Percentiles rank a stretch among this genome's conserved stretches.
These are phyloP conservation scores for Pseudorhombus dupliciocellatus DNA, from an alignment of 2,113 vertebrate species.

Conservation along the genomic window DNA sequence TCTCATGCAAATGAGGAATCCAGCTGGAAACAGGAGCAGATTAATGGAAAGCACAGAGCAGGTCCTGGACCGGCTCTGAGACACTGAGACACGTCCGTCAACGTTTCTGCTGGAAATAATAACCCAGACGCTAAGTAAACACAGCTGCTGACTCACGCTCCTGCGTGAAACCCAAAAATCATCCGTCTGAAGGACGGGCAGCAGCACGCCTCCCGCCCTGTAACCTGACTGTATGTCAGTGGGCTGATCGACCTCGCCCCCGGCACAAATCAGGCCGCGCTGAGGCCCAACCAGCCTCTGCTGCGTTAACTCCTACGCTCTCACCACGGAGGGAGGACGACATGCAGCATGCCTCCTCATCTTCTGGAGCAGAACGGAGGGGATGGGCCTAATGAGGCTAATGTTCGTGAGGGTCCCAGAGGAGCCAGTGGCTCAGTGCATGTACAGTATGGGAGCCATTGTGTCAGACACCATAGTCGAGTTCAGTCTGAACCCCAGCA, in stretches of 20 bases:
- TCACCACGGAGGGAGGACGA: no score
- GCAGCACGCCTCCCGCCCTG: neutral
- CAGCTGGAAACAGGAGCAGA: neutral
- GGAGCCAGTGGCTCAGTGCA: constrained; percentile 10
- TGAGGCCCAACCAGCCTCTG: no score
- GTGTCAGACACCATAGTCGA: constrained; percentile 71
- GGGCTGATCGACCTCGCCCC: neutral
- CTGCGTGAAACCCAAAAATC: neutral
- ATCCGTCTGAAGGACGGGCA: neutral
- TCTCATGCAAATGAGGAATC: neutral
- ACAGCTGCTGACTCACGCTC: neutral
- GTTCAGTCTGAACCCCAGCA: constrained; percentile 42
- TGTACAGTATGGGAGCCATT: constrained; percentile 69
- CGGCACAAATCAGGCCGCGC: no score
- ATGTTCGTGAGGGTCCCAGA: constrained; percentile 29
- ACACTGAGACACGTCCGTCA: neutral
- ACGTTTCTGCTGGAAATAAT: neutral
- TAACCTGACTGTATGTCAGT: neutral
- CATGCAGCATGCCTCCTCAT: neutral
- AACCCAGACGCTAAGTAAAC: neutral
- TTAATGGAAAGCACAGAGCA: neutral
- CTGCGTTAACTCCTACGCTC: no score
- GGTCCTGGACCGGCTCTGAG: no score
- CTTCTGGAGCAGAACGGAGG: neutral
- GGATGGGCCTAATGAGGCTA: neutral